phyloP scores from a whole-genome alignment of 2,888 invertebrate genomes.

The Drosophila mayaguana region DNA sequence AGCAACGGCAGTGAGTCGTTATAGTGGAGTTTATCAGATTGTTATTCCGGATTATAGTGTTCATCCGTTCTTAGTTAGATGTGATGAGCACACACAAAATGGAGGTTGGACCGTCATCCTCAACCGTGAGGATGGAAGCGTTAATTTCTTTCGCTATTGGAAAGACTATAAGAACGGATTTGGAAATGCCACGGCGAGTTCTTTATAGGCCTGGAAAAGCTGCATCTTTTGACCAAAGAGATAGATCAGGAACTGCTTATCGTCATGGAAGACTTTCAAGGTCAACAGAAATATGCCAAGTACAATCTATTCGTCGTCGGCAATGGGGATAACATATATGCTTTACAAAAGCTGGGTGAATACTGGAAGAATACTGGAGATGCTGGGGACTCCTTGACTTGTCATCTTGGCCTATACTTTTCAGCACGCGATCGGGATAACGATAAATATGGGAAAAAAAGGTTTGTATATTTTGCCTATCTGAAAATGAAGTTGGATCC shows the following conservation, averaged over 20 bases:
- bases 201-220: constrained; percentile 89
- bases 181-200: constrained; percentile 89
- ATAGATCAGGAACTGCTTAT: constrained; percentile 87
- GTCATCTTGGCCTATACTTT: constrained; percentile 89
- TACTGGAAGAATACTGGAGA: constrained; percentile 88
- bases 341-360: constrained; percentile 88
- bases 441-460: constrained; percentile 88
- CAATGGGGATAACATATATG: constrained; percentile 88
- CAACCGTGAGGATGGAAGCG: constrained; percentile 88
- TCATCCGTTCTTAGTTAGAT: constrained; percentile 87
- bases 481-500: too few species aligned
- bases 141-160: constrained; percentile 89
- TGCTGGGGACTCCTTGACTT: constrained; percentile 89
- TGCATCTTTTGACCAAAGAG: constrained; percentile 85
- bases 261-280: constrained; percentile 87
- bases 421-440: constrained; percentile 89
- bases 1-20: constrained; percentile 38
- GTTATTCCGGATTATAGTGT: constrained; percentile 86
- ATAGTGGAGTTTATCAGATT: constrained; percentile 87
- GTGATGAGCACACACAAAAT: constrained; percentile 85
- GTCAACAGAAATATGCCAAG: constrained; percentile 86
- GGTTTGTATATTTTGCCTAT: constrained; percentile 79
- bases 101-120: constrained; percentile 90
- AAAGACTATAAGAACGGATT: constrained; percentile 87
- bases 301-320: constrained; percentile 89